Percentiles rank a stretch among this genome's conserved stretches.
phyloP scores from a whole-genome alignment of 2,888 invertebrate species.

The Watsonalla cultraria region DNA sequence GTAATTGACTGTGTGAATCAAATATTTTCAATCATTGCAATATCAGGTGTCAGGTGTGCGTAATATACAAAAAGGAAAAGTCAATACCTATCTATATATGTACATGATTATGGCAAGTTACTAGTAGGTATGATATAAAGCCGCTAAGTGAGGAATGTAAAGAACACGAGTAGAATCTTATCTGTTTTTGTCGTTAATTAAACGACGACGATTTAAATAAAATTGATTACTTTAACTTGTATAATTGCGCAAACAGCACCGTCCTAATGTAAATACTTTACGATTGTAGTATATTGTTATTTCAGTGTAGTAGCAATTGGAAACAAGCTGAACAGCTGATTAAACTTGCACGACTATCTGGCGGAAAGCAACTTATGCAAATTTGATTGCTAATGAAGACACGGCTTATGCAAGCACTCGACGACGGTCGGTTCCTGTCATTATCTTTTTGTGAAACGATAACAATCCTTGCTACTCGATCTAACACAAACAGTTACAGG shows the following conservation, averaged over 20 bases:
- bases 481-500: neutral
- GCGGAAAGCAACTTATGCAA: constrained; percentile 28
- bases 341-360: constrained; percentile 23
- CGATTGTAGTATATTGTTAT: neutral
- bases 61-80: too few relatives aligned
- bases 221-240: too few relatives aligned
- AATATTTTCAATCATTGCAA: too few relatives aligned
- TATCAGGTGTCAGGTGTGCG: too few relatives aligned
- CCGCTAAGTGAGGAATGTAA: too few relatives aligned
- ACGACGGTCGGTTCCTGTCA: constrained; percentile 1
- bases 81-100: too few relatives aligned
- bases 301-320: constrained; percentile 8
- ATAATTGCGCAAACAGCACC: neutral
- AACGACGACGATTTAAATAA: too few relatives aligned
- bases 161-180: too few relatives aligned
- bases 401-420: constrained; percentile 5
- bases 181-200: too few relatives aligned
- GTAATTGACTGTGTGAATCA: too few relatives aligned
- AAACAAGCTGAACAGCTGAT: constrained; percentile 15
- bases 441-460: neutral
- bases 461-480: neutral
- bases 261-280: neutral
- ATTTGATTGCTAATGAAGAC: constrained; percentile 31
- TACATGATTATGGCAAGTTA: too few relatives aligned
- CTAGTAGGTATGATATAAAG: too few relatives aligned